phyloP scores from a whole-genome alignment of 1,140 invertebrate genomes.

The Rhizoglyphus robini region DNA sequence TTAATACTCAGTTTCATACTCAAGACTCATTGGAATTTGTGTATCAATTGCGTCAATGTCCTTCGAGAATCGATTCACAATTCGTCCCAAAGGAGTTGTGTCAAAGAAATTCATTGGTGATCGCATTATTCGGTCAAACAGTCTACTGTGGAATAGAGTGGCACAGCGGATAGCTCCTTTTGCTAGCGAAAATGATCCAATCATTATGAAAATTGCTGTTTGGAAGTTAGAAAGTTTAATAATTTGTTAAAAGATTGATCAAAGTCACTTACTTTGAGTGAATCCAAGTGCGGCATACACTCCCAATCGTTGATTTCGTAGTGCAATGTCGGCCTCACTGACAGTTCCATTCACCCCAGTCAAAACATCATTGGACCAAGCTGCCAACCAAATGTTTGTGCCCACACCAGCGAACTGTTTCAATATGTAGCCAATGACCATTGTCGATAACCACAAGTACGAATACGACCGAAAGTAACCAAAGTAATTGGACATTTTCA shows the following conservation, averaged over 20 bases:
- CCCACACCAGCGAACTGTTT: conserved; percentile 56
- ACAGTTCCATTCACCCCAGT: not conserved
- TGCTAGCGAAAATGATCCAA: conserved; percentile 24
- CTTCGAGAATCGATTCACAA: conserved; percentile 39
- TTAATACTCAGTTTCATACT: conserved; percentile 20
- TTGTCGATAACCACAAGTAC: conserved; percentile 20
- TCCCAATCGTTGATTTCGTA: conserved; percentile 23
- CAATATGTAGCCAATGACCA: conserved; percentile 25
- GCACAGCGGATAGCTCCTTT: conserved; percentile 26
- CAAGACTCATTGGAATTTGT: conserved; percentile 32
- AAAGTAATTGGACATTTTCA: conserved; percentile 72
- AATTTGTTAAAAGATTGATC: not conserved
- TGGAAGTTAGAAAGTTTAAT: not conserved
- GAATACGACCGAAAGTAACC: conserved; percentile 33
- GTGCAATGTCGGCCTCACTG: not conserved
- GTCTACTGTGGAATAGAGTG: conserved; percentile 24
- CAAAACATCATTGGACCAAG: conserved; percentile 37
- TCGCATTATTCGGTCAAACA: conserved; percentile 31
- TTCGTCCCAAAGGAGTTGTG: conserved; percentile 35
- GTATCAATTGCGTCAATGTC: conserved; percentile 37
- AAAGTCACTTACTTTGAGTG: conserved; percentile 22
- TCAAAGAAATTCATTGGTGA: conserved; percentile 37
- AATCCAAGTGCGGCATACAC: conserved; percentile 26
- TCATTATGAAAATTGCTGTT: conserved; percentile 22
- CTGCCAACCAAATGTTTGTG: conserved; percentile 80